Evolutionary conservation across 2,888 invertebrate genomes (phyloP).

Genomic region (Frankliniella fusca): DNA sequence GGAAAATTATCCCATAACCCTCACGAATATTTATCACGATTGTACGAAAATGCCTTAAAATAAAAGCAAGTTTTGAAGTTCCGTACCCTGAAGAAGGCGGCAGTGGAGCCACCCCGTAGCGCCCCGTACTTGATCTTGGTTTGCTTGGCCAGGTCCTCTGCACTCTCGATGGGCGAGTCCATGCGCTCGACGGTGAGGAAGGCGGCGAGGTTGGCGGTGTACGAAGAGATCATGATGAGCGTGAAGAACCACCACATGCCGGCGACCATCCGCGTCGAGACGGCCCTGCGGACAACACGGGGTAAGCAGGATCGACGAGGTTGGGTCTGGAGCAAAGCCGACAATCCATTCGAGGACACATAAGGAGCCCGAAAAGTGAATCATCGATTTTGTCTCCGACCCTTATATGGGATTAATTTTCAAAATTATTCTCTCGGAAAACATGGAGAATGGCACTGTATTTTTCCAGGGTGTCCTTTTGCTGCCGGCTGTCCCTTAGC

Average conservation of each 20-base stretch:
- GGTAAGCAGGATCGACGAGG: not conserved
- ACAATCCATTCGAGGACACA: not conserved
- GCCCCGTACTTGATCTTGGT: conserved; percentile 96
- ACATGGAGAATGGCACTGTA: too few species aligned
- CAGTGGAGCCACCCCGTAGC: conserved; percentile 87
- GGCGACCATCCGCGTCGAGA: conserved; percentile 82
- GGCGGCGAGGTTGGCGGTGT: conserved; percentile 92
- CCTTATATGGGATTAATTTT: too few species aligned
- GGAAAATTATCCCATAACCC: too few species aligned
- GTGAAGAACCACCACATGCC: conserved; percentile 97
- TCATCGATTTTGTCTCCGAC: too few species aligned
- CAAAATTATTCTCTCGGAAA: too few species aligned
- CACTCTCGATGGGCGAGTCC: conserved; percentile 92
- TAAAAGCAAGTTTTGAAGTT: too few species aligned
- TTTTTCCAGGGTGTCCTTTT: not conserved
- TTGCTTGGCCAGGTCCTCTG: conserved; percentile 93
- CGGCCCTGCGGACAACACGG: conserved; percentile 58
- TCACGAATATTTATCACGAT: too few species aligned
- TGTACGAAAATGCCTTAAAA: too few species aligned
- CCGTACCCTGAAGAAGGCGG: conserved; percentile 84
- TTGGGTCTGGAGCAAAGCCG: not conserved
- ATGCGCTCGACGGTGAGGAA: conserved; percentile 89
- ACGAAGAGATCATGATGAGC: conserved; percentile 91
- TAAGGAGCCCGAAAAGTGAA: too few species aligned
- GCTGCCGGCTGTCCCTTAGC: too few species aligned